Base-by-base conservation (phyloP, 2,888 invertebrate genomes). In the Conus canariensis region DNA sequence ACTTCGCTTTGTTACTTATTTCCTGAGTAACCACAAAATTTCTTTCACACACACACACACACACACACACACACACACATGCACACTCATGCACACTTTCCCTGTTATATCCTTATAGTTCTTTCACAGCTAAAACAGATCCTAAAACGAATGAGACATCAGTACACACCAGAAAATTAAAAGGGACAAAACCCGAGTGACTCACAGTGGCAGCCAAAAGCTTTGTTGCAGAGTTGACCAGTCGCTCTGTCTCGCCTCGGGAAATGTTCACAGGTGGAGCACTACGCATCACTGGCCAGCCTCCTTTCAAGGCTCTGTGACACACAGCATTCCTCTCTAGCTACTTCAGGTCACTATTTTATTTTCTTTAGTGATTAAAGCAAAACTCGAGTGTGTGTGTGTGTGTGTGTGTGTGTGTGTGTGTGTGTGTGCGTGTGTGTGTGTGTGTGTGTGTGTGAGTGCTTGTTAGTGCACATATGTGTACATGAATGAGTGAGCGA, bases 201-300 rank as follows among this genome's bases (percentile, higher is more conserved):
- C 90, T 94, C 93, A 96, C 96, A 14, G 95, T 94, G 56, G 95
- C 95, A 82, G 95, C 94, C 9, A 96, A 92, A 19, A 96, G 93
- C 92, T 95, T 95, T 67, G 95, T 94, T n/a, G 96, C 96, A 16
- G 94, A 93, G 93, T 95, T 95, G 77, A 96, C 94, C 19, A 96
- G 93, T 88, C 96, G 92, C 58, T 94, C 93, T 14, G 95, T 95
- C 91, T 96, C 95, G n/a, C 93, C 94, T 22, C 92, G 92, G 59
- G 94, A 92, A 9, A 95, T 90, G 86, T 92, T 91, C 25, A 93
- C 93, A 30, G 94, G 92, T 5, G 95, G 95, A 7, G 93, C 94
- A 89, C 93, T 92, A 45, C 95, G 92, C 87, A 95, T 89, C 45
- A 94, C 85, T 30, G 95, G 95, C 93, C 93, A 94, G 25, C 95